Percentiles rank a stretch among this genome's conserved stretches.
Conservation (phyloP, 2,888 invertebrate species). For the Scelioninae gen. 1 region DNA sequence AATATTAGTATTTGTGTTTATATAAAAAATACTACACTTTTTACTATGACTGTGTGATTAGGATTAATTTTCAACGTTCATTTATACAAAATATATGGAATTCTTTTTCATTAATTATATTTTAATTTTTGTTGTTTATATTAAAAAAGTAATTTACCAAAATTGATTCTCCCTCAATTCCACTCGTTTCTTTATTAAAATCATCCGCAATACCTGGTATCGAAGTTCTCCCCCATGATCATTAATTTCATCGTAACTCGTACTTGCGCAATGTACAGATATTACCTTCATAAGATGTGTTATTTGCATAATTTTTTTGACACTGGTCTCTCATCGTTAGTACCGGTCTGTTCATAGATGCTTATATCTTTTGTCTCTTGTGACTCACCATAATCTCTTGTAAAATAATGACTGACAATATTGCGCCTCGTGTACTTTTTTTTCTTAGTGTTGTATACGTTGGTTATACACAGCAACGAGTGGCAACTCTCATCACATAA, state of each 20-base stretch:
- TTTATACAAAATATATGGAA: too few relatives aligned
- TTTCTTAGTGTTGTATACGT: constrained; percentile 24
- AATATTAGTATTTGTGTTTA: too few relatives aligned
- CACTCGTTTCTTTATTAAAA: not conserved
- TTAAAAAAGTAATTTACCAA: too few relatives aligned
- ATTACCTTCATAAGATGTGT: constrained; percentile 23
- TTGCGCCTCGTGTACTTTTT: constrained; percentile 42
- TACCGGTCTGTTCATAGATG: constrained; percentile 44
- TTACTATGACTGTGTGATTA: too few relatives aligned
- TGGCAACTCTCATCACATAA: constrained; percentile 48
- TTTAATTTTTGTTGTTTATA: too few relatives aligned
- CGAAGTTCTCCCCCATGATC: too few relatives aligned
- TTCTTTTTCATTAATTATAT: too few relatives aligned
- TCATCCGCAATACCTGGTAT: too few relatives aligned
- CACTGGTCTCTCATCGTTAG: constrained; percentile 46
- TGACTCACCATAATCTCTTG: constrained; percentile 66
- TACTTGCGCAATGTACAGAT: constrained; percentile 39
- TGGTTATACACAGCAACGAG: constrained; percentile 47
- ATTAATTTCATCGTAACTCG: constrained; percentile 58
- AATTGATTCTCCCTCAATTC: not conserved
- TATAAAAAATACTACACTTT: too few relatives aligned
- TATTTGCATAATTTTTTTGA: constrained; percentile 43
- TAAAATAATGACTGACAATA: constrained; percentile 63
- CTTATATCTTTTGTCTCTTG: constrained; percentile 62
- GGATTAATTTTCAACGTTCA: too few relatives aligned